Evolutionary conservation across 1,140 invertebrate genomes (phyloP).

Genomic region (Adoxophyes honmai): DNA sequence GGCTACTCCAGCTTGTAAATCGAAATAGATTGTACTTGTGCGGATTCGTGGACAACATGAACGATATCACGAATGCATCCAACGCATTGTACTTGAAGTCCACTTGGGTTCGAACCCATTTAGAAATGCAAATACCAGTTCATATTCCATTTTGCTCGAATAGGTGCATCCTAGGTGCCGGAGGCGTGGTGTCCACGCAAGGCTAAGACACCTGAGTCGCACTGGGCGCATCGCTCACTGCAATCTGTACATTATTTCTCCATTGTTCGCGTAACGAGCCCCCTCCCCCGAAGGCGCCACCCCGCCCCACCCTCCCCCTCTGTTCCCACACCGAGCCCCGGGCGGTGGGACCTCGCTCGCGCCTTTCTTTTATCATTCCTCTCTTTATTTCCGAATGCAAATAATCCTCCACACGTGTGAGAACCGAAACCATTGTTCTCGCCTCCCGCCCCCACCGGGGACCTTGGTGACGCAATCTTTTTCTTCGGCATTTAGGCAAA

Average conservation of each 20-base stretch:
- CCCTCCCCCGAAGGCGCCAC: slow-evolving; percentile 37
- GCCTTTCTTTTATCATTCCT: slow-evolving; percentile 78
- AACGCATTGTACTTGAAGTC: neutral
- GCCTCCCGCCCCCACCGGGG: slow-evolving; percentile 57
- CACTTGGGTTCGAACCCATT: neutral
- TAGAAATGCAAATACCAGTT: slow-evolving; percentile 10
- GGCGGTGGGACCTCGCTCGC: slow-evolving; percentile 70
- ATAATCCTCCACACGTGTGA: slow-evolving; percentile 78
- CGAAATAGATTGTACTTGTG: no score
- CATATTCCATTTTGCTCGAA: slow-evolving; percentile 1
- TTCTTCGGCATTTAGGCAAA: slow-evolving; percentile 70
- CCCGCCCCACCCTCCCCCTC: slow-evolving; percentile 32
- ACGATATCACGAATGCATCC: no score
- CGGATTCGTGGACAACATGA: no score
- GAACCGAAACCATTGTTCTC: slow-evolving; percentile 78
- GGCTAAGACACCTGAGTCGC: slow-evolving; percentile 69
- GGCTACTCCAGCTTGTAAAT: no score
- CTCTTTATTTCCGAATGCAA: slow-evolving; percentile 80
- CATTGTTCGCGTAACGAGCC: slow-evolving; percentile 76
- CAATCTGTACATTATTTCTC: slow-evolving; percentile 77
- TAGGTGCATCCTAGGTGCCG: slow-evolving; percentile 26
- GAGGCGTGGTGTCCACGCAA: slow-evolving; percentile 58
- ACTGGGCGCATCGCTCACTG: slow-evolving; percentile 75
- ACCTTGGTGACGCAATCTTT: slow-evolving; percentile 75
- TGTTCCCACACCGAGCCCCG: slow-evolving; percentile 56